Evolutionary conservation across 2,888 invertebrate genomes (phyloP), one percentile per base, ranked within the genome.

Genomic region (Nomada fucata): DNA sequence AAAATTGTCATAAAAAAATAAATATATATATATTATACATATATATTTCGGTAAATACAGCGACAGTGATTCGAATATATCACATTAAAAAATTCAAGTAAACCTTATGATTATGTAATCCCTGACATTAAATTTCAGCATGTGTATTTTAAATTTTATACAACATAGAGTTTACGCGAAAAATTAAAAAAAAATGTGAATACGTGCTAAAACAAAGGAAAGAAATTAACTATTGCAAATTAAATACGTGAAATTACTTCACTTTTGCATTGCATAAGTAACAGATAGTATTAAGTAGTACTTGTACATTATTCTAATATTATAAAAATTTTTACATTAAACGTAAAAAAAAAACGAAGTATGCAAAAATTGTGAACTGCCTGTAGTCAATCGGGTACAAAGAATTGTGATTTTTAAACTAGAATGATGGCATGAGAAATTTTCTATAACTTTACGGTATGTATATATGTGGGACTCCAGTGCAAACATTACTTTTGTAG

Each of bases 401-500:
- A 88, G 47, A 77, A 75, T 79, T 87, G 84, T 87, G 83, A 88
- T 85, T 76, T 84, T 72, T 86, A 84, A 67, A 73, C 75, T 88
- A 84, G 71, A 76, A 80, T 52, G 50, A 67, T 80, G 67, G 44
- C 63, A 78, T 73, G 77, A 64, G 42, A 77, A 71, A 76, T 83
- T 87, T 85, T 85, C 77, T 85, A 81, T 88, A 85, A 86, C 75
- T 79, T 78, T 88, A 68, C 82, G 82, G 81, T 88, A 85, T 82
- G 82, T 88, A 86, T 79, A 79, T 85, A 79, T 83, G 74, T 55
- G 67, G 77, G 67, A 63, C 68, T 67, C 61, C 59, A 72, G 76
- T 85, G 82, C 78, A 82, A 83, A 76, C 57, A 74, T 85, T 85
- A 88, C 78, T 88, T 88, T 88, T 83, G 71, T 88, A 88, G 83